A percentile compares a stretch with the other conserved stretches of the same genome.
These are phyloP conservation scores for Anseranas semipalmata DNA, from an alignment of 2,113 vertebrate species.

Conservation along the genomic window DNA sequence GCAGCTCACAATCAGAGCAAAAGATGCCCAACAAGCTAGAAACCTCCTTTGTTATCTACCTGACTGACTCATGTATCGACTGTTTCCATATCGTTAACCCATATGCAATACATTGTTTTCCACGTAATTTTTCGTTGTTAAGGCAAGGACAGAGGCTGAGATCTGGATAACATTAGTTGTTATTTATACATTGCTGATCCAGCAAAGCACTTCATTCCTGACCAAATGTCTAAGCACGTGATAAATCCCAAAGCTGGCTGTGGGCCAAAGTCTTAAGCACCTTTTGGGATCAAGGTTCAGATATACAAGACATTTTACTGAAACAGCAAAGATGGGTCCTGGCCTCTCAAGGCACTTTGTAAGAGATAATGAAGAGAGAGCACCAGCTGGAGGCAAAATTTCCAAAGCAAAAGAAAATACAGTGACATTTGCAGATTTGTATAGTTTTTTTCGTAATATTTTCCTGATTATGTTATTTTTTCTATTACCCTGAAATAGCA, in stretches of 20 bases:
- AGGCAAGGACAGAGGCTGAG: not conserved
- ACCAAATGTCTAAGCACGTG: not conserved
- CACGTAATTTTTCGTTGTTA: not conserved
- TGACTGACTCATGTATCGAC: not conserved
- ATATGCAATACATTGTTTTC: not conserved
- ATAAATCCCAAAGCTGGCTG: not conserved
- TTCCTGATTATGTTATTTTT: conserved; percentile 8
- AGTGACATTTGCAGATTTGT: not conserved
- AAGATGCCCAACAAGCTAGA: not conserved
- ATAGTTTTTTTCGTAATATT: not conserved
- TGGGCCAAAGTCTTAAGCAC: not conserved
- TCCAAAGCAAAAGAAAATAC: not conserved
- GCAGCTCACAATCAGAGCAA: not conserved
- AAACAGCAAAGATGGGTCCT: not conserved
- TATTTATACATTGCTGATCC: not conserved
- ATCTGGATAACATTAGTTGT: not conserved
- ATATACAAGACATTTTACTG: not conserved
- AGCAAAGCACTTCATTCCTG: not conserved
- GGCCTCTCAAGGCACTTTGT: not conserved
- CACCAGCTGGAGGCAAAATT: not conserved
- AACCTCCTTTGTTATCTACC: not conserved
- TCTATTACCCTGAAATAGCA: not conserved
- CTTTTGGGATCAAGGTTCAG: not conserved
- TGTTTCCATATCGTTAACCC: not conserved
- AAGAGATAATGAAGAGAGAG: not conserved